A percentile compares a stretch with the other conserved stretches of the same genome.
Conservation (phyloP, 1,140 invertebrate genomes). For the Pantala flavescens region DNA sequence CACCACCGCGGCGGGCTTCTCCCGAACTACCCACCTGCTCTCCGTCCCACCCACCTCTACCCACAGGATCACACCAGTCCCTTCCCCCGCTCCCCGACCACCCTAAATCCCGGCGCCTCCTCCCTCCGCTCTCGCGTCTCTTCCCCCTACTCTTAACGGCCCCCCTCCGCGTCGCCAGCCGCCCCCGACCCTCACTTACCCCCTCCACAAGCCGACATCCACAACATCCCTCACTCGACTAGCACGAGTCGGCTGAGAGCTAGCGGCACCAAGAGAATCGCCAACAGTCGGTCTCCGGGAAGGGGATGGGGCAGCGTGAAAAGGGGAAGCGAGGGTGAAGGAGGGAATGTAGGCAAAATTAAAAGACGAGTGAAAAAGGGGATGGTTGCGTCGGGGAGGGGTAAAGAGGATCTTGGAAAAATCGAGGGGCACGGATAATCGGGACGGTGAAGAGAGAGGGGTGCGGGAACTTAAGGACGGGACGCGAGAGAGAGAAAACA, state of each 20-base stretch:
- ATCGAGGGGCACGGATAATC: neutral
- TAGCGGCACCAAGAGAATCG: neutral
- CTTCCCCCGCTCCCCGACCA: constrained; percentile 22
- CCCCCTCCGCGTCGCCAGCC: neutral
- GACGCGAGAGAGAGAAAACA: neutral
- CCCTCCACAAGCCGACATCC: constrained; percentile 1
- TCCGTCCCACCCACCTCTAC: neutral
- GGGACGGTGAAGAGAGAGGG: constrained; percentile 14
- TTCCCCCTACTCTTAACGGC: neutral
- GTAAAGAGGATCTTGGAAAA: neutral
- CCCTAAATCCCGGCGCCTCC: constrained; percentile 15
- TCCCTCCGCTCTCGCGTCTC: constrained; percentile 3
- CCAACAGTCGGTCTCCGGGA: constrained; percentile 9
- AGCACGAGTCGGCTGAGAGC: neutral
- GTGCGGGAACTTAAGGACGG: neutral
- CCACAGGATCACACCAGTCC: neutral
- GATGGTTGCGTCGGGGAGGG: neutral
- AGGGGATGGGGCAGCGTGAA: neutral
- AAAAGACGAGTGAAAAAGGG: neutral
- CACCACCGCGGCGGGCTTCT: neutral
- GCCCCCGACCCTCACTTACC: neutral
- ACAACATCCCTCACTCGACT: neutral
- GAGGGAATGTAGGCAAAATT: neutral
- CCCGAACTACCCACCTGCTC: constrained; percentile 1
- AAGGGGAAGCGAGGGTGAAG: neutral